A percentile compares a stretch with the other conserved stretches of the same genome.
Evolutionary conservation across 2,797 vertebrate genomes (phyloP).

Genomic region (Erpetoichthys calabaricus): DNA sequence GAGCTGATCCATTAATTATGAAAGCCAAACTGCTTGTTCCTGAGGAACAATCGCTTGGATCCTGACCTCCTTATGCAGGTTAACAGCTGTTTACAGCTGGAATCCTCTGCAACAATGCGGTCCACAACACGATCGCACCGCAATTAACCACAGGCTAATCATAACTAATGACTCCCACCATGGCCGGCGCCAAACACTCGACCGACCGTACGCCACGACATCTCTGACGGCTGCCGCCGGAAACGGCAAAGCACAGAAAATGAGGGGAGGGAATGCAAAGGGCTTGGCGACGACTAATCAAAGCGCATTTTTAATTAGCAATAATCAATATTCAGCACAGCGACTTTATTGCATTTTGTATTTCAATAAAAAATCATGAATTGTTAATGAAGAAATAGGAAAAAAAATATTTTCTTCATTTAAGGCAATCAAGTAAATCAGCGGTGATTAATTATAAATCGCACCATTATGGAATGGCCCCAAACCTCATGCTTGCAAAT

Average conservation of each 20-base stretch:
- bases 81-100: slow-evolving; percentile 45
- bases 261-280: slow-evolving; percentile 24
- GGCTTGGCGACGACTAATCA: slow-evolving; percentile 38
- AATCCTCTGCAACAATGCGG: slow-evolving; percentile 22
- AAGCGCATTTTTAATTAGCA: slow-evolving; percentile 85
- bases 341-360: slow-evolving; percentile 61
- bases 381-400: slow-evolving; percentile 72
- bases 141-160: slow-evolving; percentile 81
- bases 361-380: slow-evolving; percentile 82
- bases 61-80: slow-evolving; percentile 36
- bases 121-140: slow-evolving; percentile 48
- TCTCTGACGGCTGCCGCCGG: slow-evolving; percentile 25
- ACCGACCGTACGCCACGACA: slow-evolving; percentile 32
- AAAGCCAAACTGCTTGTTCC: slow-evolving; percentile 20
- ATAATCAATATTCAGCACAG: slow-evolving; percentile 88
- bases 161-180: slow-evolving; percentile 79
- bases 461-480: slow-evolving; percentile 36
- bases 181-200: slow-evolving; percentile 66
- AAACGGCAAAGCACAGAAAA: slow-evolving; percentile 18
- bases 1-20: slow-evolving; percentile 22
- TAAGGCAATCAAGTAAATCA: slow-evolving; percentile 90
- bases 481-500: slow-evolving; percentile 41
- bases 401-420: slow-evolving; percentile 65
- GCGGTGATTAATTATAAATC: slow-evolving; percentile 82
- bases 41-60: slow-evolving; percentile 36